phyloP scores from a whole-genome alignment of 2,113 vertebrate species.

The Tangachromis dhanisi region DNA sequence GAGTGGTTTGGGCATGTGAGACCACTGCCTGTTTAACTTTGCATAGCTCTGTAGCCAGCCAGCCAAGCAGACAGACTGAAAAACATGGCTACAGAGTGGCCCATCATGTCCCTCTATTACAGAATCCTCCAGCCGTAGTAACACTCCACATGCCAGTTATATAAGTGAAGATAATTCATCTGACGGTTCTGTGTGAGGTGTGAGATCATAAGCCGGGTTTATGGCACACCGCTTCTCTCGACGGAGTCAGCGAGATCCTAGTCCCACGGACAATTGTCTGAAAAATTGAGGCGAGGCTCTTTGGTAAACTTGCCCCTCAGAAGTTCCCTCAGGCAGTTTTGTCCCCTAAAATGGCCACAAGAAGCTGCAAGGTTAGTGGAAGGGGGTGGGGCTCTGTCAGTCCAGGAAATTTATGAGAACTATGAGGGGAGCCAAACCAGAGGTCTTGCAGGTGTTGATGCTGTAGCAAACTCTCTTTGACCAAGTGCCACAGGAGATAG shows the following conservation, averaged over 20 bases:
- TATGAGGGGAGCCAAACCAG: conserved; percentile 6
- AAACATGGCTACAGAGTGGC: neutral
- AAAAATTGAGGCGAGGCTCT: neutral
- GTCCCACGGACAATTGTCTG: conserved; percentile 5
- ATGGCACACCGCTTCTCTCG: conserved; percentile 6
- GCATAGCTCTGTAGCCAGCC: conserved; percentile 2
- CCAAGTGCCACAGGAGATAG: neutral
- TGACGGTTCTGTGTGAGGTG: conserved; percentile 37
- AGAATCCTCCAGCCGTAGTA: conserved; percentile 7
- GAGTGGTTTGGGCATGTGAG: conserved; percentile 21
- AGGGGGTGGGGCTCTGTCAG: neutral
- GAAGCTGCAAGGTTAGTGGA: conserved; percentile 9
- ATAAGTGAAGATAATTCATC: conserved; percentile 39
- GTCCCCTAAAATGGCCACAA: conserved; percentile 18
- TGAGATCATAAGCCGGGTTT: conserved; percentile 39
- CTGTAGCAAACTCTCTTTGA: conserved; percentile 1
- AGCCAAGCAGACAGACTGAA: conserved; percentile 18
- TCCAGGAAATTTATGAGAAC: conserved; percentile 13
- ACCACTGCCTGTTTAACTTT: conserved; percentile 45
- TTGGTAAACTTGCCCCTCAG: neutral
- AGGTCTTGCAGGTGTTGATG: conserved; percentile 18
- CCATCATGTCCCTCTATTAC: conserved; percentile 5
- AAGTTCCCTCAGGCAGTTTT: conserved; percentile 7
- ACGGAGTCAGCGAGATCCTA: neutral
- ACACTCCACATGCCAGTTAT: conserved; percentile 30